Evolutionary conservation across 2,888 invertebrate species (phyloP).

Genomic region (Melikaiella ostensackeni): DNA sequence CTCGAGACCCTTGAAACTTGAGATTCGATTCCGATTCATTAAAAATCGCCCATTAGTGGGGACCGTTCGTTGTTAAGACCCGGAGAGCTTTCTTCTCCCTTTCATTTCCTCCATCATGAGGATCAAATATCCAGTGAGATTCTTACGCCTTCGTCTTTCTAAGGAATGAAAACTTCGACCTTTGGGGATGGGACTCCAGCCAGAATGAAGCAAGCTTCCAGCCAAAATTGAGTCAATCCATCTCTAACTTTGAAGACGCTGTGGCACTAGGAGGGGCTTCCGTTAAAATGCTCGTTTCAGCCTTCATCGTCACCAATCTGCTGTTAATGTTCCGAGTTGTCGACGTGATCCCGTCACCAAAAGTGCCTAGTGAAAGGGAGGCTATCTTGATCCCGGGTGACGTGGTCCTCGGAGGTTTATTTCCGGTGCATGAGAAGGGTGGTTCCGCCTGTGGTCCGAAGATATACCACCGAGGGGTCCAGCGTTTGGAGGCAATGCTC

Average conservation of each 20-base stretch:
- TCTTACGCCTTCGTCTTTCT: not conserved
- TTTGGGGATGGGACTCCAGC: not conserved
- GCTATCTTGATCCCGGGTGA: conserved; percentile 79
- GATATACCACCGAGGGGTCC: conserved; percentile 81
- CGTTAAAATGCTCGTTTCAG: conserved; percentile 39
- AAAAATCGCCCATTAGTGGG: conserved; percentile 33
- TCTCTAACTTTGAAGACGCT: not conserved
- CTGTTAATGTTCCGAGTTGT: conserved; percentile 38
- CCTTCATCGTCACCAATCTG: conserved; percentile 44
- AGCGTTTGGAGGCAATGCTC: conserved; percentile 82
- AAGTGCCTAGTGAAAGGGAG: conserved; percentile 64
- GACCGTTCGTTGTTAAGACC: not conserved
- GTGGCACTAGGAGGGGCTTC: not conserved
- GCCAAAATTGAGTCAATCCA: not conserved
- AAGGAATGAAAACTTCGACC: not conserved
- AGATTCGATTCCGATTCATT: conserved; percentile 37
- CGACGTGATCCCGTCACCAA: conserved; percentile 43
- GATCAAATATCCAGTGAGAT: conserved; percentile 6
- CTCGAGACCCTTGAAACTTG: conserved; percentile 37
- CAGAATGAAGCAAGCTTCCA: not conserved
- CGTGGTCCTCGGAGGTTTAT: conserved; percentile 81
- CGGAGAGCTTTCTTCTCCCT: not conserved
- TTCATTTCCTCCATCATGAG: not conserved
- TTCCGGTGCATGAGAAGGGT: conserved; percentile 82
- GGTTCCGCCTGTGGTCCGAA: conserved; percentile 78